Evolutionary conservation across 1,140 invertebrate species (phyloP).

Genomic region (Bombus ignitus): DNA sequence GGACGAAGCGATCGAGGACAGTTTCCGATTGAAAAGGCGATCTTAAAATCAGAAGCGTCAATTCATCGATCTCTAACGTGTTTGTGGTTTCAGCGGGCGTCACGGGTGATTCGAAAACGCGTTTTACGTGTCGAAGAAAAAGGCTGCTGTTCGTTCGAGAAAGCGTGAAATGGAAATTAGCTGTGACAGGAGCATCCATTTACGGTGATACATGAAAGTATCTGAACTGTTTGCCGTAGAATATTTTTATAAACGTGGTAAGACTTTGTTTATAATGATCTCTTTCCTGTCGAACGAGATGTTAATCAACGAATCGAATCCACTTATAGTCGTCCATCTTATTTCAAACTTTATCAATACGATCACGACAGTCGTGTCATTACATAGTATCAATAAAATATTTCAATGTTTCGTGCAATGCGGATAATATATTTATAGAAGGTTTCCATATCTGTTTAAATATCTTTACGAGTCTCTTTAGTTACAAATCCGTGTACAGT

Average conservation of each 20-base stretch:
- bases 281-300: too few relatives aligned
- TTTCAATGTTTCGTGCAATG: not conserved
- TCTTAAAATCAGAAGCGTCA: conserved; percentile 22
- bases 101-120: too few relatives aligned
- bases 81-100: not conserved
- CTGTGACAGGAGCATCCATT: not conserved
- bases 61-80: conserved; percentile 8
- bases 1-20: conserved; percentile 48
- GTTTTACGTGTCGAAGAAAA: too few relatives aligned
- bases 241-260: not conserved
- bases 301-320: too few relatives aligned
- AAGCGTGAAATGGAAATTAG: conserved; percentile 24
- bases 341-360: too few relatives aligned
- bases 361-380: too few relatives aligned
- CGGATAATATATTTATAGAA: not conserved
- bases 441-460: not conserved
- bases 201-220: not conserved
- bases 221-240: not conserved
- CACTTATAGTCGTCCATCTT: too few relatives aligned
- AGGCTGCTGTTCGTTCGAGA: not conserved
- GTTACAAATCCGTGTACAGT: conserved; percentile 39
- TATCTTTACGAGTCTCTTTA: not conserved
- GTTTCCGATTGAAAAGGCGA: not conserved
- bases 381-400: not conserved
- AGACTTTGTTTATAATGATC: not conserved